Percentiles rank a stretch among this genome's conserved stretches.
phyloP scores from a whole-genome alignment of 1,140 invertebrate genomes.

The Callitettix versicolor region DNA sequence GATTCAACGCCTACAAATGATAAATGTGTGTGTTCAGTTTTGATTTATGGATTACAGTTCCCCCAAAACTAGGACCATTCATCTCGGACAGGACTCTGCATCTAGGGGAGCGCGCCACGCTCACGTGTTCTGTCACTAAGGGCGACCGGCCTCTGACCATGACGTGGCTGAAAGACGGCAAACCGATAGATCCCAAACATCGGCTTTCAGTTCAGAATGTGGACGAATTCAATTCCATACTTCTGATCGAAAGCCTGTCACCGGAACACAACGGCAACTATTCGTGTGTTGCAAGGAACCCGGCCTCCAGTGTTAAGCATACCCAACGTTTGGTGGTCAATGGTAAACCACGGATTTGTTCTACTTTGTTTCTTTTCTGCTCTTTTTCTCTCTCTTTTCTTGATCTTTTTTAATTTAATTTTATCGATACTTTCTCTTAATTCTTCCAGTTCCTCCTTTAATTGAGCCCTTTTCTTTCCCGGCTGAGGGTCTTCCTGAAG shows the following conservation, averaged over 20 bases:
- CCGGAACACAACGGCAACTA: slow-evolving; percentile 68
- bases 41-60: slow-evolving; percentile 47
- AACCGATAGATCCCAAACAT: slow-evolving; percentile 40
- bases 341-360: slow-evolving; percentile 44
- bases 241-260: slow-evolving; percentile 66
- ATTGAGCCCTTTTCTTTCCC: slow-evolving; percentile 76
- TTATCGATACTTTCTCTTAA: background rate
- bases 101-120: slow-evolving; percentile 61
- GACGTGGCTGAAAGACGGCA: slow-evolving; percentile 64
- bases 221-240: slow-evolving; percentile 65
- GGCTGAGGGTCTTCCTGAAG: slow-evolving; percentile 63
- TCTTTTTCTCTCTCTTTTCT: slow-evolving; percentile 16
- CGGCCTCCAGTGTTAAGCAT: slow-evolving; percentile 58
- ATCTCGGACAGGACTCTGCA: slow-evolving; percentile 57
- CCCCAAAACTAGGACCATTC: slow-evolving; percentile 69
- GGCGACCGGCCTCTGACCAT: slow-evolving; percentile 67
- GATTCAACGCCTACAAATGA: background rate
- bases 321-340: slow-evolving; percentile 66
- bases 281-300: slow-evolving; percentile 59
- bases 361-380: slow-evolving; percentile 21
- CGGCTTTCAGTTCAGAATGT: slow-evolving; percentile 56
- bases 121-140: slow-evolving; percentile 66
- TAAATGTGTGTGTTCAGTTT: background rate
- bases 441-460: slow-evolving; percentile 60
- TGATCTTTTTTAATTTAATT: slow-evolving; percentile 12